Evolutionary conservation across 1,140 invertebrate genomes (phyloP).

Genomic region (Teleopsis dalmanni): DNA sequence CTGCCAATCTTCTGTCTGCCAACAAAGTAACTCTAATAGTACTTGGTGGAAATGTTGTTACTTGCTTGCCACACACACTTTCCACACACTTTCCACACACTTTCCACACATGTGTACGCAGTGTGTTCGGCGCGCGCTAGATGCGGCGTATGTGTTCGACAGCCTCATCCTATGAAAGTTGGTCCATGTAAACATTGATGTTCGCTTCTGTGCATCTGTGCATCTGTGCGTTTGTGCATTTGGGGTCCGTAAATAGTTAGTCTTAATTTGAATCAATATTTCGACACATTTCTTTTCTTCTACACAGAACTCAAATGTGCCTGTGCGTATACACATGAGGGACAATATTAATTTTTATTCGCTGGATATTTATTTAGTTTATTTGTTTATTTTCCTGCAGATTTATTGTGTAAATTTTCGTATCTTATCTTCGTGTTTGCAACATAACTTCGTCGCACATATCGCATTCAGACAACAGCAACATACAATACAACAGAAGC

Average conservation of each 20-base stretch:
- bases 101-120: neutral
- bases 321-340: too few relatives aligned
- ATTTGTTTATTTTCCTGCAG: too few relatives aligned
- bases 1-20: neutral
- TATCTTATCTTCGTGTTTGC: too few relatives aligned
- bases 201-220: neutral
- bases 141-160: neutral
- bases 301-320: too few relatives aligned
- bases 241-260: slow-evolving; percentile 1
- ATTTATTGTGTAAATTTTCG: too few relatives aligned
- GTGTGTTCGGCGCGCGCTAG: neutral
- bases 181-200: neutral
- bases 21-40: neutral
- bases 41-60: neutral
- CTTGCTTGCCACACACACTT: neutral
- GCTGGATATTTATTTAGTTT: too few relatives aligned
- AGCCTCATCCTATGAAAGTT: neutral
- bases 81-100: neutral
- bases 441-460: too few relatives aligned
- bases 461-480: too few relatives aligned
- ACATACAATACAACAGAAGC: too few relatives aligned
- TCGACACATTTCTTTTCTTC: slow-evolving; percentile 7
- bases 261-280: slow-evolving; percentile 13
- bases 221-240: neutral
- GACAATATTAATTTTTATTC: too few relatives aligned